phyloP scores from a whole-genome alignment of 2,113 vertebrate genomes.

The Noturus placidus region DNA sequence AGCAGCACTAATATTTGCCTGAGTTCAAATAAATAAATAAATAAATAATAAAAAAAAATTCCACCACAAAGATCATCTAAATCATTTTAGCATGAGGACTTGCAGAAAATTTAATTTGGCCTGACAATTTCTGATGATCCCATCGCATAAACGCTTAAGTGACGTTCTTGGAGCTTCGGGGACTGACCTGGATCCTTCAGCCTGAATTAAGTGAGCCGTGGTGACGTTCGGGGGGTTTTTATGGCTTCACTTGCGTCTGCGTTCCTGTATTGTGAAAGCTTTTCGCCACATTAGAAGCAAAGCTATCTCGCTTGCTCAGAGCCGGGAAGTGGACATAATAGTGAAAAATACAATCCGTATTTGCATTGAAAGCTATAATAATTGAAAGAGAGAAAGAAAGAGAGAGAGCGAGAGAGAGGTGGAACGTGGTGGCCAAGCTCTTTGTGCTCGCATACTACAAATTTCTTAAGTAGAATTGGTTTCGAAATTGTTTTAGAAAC shows the following conservation, averaged over 20 bases:
- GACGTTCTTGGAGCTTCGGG: slow-evolving; percentile 65
- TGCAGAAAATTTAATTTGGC: neutral
- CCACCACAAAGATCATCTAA: slow-evolving; percentile 12
- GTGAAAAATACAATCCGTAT: slow-evolving; percentile 70
- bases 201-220: slow-evolving; percentile 73
- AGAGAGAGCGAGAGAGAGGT: slow-evolving; percentile 23
- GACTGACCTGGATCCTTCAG: slow-evolving; percentile 75
- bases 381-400: slow-evolving; percentile 52
- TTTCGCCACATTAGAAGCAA: slow-evolving; percentile 69
- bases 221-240: slow-evolving; percentile 55
- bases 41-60: neutral
- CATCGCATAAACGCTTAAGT: slow-evolving; percentile 29
- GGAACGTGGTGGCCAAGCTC: slow-evolving; percentile 54
- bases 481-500: slow-evolving; percentile 71
- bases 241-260: slow-evolving; percentile 71
- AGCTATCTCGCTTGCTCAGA: slow-evolving; percentile 74
- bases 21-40: neutral
- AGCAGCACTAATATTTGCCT: slow-evolving; percentile 6
- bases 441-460: slow-evolving; percentile 63
- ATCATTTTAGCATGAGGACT: neutral
- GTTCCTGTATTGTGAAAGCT: slow-evolving; percentile 68
- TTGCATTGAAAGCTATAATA: slow-evolving; percentile 70
- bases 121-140: neutral
- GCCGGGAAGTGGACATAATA: slow-evolving; percentile 57
- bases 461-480: slow-evolving; percentile 69